Conservation (phyloP, 2,888 invertebrate species). For the Drosophila ustulata region DNA sequence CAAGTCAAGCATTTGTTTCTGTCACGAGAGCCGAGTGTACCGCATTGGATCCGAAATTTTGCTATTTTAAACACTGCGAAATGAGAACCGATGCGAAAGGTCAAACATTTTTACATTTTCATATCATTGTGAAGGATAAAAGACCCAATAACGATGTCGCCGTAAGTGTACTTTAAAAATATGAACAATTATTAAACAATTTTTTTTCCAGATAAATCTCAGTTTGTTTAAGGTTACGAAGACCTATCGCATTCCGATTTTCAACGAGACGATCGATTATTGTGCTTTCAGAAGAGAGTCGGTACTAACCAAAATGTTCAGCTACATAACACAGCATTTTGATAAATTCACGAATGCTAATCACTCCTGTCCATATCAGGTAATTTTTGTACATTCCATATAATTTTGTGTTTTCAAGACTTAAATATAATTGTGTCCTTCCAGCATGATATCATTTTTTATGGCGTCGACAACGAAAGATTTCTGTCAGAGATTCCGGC, state of each 20-base stretch:
- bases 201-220: slow-evolving; percentile 10
- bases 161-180: slow-evolving; percentile 34
- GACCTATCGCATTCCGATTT: slow-evolving; percentile 7
- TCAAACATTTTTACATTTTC: slow-evolving; percentile 22
- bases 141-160: slow-evolving; percentile 42
- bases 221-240: slow-evolving; percentile 13
- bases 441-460: slow-evolving; percentile 23
- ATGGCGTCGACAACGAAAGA: slow-evolving; percentile 13
- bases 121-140: slow-evolving; percentile 23
- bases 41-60: slow-evolving; percentile 29
- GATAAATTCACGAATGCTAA: slow-evolving; percentile 23
- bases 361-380: slow-evolving; percentile 37
- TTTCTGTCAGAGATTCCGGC: slow-evolving; percentile 34
- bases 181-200: neutral
- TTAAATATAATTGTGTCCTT: neutral
- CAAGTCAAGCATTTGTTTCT: neutral
- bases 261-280: slow-evolving; percentile 38
- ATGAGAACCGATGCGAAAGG: slow-evolving; percentile 13
- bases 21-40: slow-evolving; percentile 33
- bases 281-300: slow-evolving; percentile 22
- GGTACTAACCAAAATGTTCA: neutral
- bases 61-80: slow-evolving; percentile 37
- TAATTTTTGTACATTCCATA: neutral
- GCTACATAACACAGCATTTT: neutral
- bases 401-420: neutral